Percentiles rank a stretch among this genome's conserved stretches.
Conservation (phyloP, 2,113 vertebrate species). For the Grantiella picta region DNA sequence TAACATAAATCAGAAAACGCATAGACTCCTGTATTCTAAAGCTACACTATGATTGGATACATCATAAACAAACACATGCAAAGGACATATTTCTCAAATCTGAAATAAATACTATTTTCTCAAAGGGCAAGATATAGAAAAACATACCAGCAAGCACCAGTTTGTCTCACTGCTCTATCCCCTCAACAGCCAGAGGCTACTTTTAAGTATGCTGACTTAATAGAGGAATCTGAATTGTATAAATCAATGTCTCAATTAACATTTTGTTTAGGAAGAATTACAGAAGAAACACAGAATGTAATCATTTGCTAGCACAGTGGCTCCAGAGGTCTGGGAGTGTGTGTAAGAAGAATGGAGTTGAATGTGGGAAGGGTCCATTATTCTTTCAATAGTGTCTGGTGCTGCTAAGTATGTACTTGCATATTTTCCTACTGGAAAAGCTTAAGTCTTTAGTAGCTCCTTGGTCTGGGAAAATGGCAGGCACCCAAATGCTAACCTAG, state of each 20-base stretch:
- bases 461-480: conserved; percentile 63
- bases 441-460: conserved; percentile 46
- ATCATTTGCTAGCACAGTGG: conserved; percentile 37
- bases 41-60: neutral
- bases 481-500: conserved; percentile 49
- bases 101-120: neutral
- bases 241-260: conserved; percentile 38
- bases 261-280: conserved; percentile 49
- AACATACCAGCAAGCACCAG: neutral
- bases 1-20: neutral
- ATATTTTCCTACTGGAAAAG: conserved; percentile 62
- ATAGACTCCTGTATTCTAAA: neutral
- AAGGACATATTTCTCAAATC: neutral
- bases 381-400: conserved; percentile 66
- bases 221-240: conserved; percentile 22
- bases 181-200: neutral
- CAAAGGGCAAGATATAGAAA: neutral
- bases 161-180: neutral
- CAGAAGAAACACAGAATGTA: conserved; percentile 34
- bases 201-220: neutral
- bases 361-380: conserved; percentile 64
- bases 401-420: conserved; percentile 42
- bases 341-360: conserved; percentile 40
- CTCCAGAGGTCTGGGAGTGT: conserved; percentile 44
- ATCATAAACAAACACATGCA: neutral